Base-by-base conservation (phyloP, 2,797 vertebrate genomes). In the Artibeus lituratus region DNA sequence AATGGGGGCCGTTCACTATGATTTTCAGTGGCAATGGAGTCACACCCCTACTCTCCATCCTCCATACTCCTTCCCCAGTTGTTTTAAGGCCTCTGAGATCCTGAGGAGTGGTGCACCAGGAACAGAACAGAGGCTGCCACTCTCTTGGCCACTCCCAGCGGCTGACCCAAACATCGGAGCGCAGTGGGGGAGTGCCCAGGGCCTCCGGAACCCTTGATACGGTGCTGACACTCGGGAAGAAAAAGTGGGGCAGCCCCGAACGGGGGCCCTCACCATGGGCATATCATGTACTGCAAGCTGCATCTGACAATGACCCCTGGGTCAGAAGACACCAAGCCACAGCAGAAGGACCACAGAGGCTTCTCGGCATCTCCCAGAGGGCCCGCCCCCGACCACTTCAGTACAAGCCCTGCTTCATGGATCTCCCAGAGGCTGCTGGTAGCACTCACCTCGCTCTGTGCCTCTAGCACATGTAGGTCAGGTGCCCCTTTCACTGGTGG, bases 251-350 rank as follows among this genome's bases (percentile, higher is more conserved):
- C 47, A 81, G 42, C 7, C 55, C 53, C 21, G 10, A 7, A 0
- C 0, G 26, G 14, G 44, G 22, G 21, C 3, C 35, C 2, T 47
- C 24, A 0, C 57, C 16, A 1, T 18, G 37, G 35, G 53, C 29
- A 21, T 44, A 76, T 72, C 47, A 35, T 55, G 3, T 1, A 19
- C n/a, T 32, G 5, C 22, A 86, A 29, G 62, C 22, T 21, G 8
- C 77, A 42, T 21, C 22, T 57, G 39, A 53, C 35, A 16, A 0
- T 3, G 70, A 51, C 6, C 7, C 14, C 22, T 81, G 47, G 39
- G 10, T 87, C 82, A 39, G 37, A 57, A 84, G 82, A 74, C 42
- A 78, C 37, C 42, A 73, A 82, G 39, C n/a, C 29, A 22, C 5
- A 49, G 32, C 59, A 11, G 22, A 49, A 53, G 22, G 42, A 51